phyloP scores from a whole-genome alignment of 2,888 invertebrate genomes.

The Philonicus albiceps region DNA sequence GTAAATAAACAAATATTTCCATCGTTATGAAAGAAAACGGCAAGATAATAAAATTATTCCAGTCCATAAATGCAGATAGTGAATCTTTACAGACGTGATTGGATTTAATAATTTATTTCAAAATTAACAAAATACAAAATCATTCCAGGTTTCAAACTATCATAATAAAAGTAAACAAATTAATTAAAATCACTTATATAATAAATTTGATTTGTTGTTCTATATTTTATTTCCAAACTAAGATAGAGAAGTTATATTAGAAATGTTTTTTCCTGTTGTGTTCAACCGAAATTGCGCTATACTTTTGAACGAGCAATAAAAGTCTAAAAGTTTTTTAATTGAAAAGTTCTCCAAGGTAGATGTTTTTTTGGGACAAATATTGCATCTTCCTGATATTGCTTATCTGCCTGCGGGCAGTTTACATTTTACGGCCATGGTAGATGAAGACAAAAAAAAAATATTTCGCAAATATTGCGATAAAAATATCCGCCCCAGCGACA shows the following conservation, averaged over 20 bases:
- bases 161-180: background rate
- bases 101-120: background rate
- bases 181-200: background rate
- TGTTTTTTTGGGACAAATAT: background rate
- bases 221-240: background rate
- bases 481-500: conserved; percentile 7
- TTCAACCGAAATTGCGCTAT: background rate
- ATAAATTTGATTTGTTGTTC: background rate
- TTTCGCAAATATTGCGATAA: background rate
- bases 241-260: background rate
- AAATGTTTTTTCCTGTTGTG: background rate
- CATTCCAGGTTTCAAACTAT: background rate
- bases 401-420: background rate
- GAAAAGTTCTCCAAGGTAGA: background rate
- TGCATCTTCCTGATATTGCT: background rate
- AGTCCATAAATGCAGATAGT: too few relatives aligned
- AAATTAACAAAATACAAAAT: background rate
- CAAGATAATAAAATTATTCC: too few relatives aligned
- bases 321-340: background rate
- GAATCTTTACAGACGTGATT: too few relatives aligned
- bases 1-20: too few relatives aligned
- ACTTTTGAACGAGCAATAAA: background rate
- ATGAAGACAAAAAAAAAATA: too few relatives aligned
- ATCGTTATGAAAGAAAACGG: too few relatives aligned
- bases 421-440: background rate